Conservation (phyloP, 2,797 vertebrate genomes). For the Margarornis squamiger region DNA sequence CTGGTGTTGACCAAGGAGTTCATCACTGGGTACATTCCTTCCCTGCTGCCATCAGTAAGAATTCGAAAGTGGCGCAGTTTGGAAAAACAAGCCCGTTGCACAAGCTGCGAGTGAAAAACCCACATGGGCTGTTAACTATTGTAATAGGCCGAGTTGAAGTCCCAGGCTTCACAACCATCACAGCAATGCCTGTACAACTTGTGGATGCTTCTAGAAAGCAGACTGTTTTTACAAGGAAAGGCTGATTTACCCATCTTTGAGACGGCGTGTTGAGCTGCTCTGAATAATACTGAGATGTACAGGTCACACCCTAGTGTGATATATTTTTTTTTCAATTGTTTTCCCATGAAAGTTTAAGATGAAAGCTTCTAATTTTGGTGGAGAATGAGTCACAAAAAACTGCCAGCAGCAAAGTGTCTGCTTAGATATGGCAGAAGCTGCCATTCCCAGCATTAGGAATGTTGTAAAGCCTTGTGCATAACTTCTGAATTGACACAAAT, state of each 20-base stretch:
- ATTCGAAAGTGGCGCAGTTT: not conserved
- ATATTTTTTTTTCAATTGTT: not conserved
- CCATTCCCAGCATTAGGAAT: not conserved
- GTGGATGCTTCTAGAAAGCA: not conserved
- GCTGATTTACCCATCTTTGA: not conserved
- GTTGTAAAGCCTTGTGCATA: not conserved
- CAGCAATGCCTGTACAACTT: not conserved
- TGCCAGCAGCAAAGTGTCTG: not conserved
- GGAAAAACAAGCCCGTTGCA: not conserved
- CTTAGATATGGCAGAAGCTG: not conserved
- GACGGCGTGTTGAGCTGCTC: not conserved
- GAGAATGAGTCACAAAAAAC: not conserved
- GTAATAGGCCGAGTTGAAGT: not conserved
- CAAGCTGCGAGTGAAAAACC: not conserved
- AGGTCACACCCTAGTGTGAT: not conserved
- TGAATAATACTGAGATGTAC: fast-evolving
- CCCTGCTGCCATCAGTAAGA: not conserved
- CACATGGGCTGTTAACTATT: not conserved
- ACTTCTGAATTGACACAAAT: not conserved
- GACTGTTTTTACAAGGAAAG: not conserved
- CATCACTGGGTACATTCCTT: not conserved
- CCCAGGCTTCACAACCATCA: not conserved
- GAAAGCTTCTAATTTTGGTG: not conserved
- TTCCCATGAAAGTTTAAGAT: not conserved
- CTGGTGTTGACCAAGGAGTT: not conserved